Conservation (phyloP, 2,797 vertebrate species). For the Odontamblyopus lacepedii region DNA sequence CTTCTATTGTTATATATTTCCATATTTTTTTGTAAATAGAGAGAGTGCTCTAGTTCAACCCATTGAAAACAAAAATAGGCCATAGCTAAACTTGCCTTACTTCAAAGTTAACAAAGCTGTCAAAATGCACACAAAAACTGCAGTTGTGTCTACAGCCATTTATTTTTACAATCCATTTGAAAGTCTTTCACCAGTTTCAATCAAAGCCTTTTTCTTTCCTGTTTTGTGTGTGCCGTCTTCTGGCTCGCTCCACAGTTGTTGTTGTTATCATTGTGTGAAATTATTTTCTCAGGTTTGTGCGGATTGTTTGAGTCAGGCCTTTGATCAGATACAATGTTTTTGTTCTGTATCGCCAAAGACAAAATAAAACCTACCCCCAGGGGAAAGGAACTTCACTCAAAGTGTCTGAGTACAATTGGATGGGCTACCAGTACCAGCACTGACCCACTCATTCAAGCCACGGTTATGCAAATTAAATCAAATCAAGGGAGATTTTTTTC, state of each 20-base stretch:
- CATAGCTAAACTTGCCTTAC: background rate
- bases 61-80: constrained; percentile 7
- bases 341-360: constrained; percentile 17
- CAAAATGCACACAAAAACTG: constrained; percentile 26
- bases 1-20: too few species aligned
- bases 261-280: constrained; percentile 42
- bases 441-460: background rate
- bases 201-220: constrained; percentile 31
- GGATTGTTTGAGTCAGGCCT: constrained; percentile 33
- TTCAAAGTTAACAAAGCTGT: constrained; percentile 18
- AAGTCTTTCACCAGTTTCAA: constrained; percentile 33
- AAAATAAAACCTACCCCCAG: constrained; percentile 4
- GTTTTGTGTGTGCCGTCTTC: constrained; percentile 17
- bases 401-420: constrained; percentile 10
- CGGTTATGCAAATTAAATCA: background rate
- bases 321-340: constrained; percentile 49
- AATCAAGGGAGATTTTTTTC: background rate
- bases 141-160: constrained; percentile 34
- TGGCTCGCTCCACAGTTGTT: constrained; percentile 41
- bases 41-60: too few species aligned
- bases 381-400: constrained; percentile 15
- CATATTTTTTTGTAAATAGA: too few species aligned
- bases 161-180: constrained; percentile 58
- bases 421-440: background rate
- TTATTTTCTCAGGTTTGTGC: constrained; percentile 40